These are phyloP conservation scores for Phorcus lineatus DNA, from an alignment of 2,888 invertebrate genomes.

Conservation along the genomic window DNA sequence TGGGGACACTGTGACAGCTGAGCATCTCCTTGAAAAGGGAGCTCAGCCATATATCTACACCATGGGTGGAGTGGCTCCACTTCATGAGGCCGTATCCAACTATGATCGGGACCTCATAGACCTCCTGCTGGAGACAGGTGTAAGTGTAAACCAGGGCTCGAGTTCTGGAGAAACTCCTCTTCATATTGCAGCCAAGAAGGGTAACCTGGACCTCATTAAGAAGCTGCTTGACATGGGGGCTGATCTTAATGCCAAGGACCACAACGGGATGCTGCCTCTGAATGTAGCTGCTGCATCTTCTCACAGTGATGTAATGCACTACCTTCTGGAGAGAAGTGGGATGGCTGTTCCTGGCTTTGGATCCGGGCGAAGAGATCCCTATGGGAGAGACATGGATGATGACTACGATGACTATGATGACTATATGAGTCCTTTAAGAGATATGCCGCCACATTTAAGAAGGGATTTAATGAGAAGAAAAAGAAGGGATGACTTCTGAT, in stretches of 20 bases:
- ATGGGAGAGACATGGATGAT: neutral
- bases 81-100: slow-evolving; percentile 44
- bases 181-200: slow-evolving; percentile 42
- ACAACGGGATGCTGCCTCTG: neutral
- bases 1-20: slow-evolving; percentile 32
- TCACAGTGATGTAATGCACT: neutral
- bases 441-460: neutral
- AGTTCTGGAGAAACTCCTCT: slow-evolving; percentile 40
- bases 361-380: neutral
- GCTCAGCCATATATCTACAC: slow-evolving; percentile 39
- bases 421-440: neutral
- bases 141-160: slow-evolving; percentile 38
- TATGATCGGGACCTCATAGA: slow-evolving; percentile 40
- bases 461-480: neutral
- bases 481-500: neutral
- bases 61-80: slow-evolving; percentile 35
- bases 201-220: slow-evolving; percentile 38
- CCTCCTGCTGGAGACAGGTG: slow-evolving; percentile 39
- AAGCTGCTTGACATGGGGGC: slow-evolving; percentile 40
- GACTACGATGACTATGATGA: neutral
- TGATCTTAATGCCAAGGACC: neutral
- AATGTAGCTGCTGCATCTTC: neutral
- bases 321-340: neutral
- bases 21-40: slow-evolving; percentile 33
- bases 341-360: neutral